Evolutionary conservation across 2,113 vertebrate species (phyloP).

Genomic region (Vicugna pacos): DNA sequence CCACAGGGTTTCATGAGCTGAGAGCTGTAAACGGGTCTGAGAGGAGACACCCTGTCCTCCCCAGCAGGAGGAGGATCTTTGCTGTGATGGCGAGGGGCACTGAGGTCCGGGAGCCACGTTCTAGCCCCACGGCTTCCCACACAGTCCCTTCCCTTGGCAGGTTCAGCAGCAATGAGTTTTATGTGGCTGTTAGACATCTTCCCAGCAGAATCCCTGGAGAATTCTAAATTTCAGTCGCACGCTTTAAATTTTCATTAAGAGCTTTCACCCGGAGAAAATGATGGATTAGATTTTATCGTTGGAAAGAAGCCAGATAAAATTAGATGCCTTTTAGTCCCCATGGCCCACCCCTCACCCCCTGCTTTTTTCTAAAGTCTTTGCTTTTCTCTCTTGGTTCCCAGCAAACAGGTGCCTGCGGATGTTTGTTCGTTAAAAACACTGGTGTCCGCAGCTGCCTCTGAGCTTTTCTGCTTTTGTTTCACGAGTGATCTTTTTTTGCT

Average conservation of each 20-base stretch:
- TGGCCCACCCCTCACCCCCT: not conserved
- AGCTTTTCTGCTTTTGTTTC: slow-evolving; percentile 62
- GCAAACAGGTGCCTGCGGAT: slow-evolving; percentile 78
- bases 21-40: too few species aligned
- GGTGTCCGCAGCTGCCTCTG: slow-evolving; percentile 46
- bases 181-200: slow-evolving; percentile 79
- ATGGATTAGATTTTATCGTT: slow-evolving; percentile 88
- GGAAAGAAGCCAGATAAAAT: slow-evolving; percentile 88
- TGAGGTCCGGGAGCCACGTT: rapidly evolving
- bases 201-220: slow-evolving; percentile 82
- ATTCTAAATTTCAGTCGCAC: slow-evolving; percentile 86
- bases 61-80: not conserved
- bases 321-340: slow-evolving; percentile 82
- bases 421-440: slow-evolving; percentile 74
- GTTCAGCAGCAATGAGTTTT: slow-evolving; percentile 74
- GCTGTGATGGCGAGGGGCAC: rapidly evolving
- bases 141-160: slow-evolving; percentile 54
- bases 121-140: slow-evolving; percentile 33
- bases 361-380: slow-evolving; percentile 61
- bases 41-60: not conserved
- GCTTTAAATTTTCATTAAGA: slow-evolving; percentile 86
- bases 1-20: rapidly evolving
- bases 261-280: slow-evolving; percentile 83
- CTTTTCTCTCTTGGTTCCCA: slow-evolving; percentile 76
- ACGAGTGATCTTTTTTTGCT: not conserved